Conservation (phyloP, 2,888 invertebrate species). For the Brachypalpus laphriformis region DNA sequence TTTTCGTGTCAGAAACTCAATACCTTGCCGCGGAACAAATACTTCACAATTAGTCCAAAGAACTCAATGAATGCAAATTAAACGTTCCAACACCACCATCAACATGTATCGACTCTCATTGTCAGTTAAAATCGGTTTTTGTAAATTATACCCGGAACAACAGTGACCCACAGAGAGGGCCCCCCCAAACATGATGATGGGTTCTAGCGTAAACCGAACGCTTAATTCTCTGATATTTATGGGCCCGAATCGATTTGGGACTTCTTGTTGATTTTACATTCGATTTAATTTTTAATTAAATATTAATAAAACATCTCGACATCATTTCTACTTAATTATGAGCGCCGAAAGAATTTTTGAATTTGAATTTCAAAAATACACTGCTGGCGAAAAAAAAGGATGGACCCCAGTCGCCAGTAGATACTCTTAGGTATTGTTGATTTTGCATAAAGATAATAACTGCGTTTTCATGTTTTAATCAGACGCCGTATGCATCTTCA, state of each 20-base stretch:
- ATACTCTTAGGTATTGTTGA: neutral
- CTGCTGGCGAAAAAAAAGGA: neutral
- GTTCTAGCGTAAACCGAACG: neutral
- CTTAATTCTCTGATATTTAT: conserved; percentile 34
- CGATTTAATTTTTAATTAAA: conserved; percentile 48
- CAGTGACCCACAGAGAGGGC: neutral
- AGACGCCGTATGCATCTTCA: conserved; percentile 41
- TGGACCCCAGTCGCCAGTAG: neutral
- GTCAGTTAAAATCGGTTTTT: conserved; percentile 9
- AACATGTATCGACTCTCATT: neutral
- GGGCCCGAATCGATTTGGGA: conserved; percentile 18
- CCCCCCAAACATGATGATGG: neutral
- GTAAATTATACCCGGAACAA: conserved; percentile 5
- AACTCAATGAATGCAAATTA: conserved; percentile 22
- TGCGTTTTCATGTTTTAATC: conserved; percentile 43
- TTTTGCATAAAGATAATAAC: conserved; percentile 50
- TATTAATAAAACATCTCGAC: conserved; percentile 42
- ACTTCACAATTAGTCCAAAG: neutral
- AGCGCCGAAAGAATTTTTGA: neutral
- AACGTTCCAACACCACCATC: neutral
- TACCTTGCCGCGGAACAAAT: neutral
- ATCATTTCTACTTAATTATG: conserved; percentile 39
- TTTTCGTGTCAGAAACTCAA: neutral
- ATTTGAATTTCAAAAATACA: conserved; percentile 8
- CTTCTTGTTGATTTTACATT: conserved; percentile 15